These are phyloP conservation scores for Chironomus tentans DNA, from an alignment of 2,888 invertebrate species.

Conservation along the genomic window DNA sequence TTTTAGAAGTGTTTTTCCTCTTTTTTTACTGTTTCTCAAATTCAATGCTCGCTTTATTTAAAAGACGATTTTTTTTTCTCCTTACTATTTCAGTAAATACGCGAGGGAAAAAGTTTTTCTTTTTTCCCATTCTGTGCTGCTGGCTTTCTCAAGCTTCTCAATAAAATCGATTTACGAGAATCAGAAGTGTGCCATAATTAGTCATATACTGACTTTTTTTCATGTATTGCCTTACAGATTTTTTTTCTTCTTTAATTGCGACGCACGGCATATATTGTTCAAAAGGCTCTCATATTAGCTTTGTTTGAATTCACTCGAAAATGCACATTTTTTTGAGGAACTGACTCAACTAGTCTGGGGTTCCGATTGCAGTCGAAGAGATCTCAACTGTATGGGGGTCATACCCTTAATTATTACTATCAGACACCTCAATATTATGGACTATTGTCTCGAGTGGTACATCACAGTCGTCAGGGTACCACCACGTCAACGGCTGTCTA, in stretches of 20 bases:
- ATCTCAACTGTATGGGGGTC: no score
- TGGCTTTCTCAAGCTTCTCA: background rate
- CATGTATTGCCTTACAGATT: background rate
- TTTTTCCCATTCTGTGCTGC: background rate
- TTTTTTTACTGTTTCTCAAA: background rate
- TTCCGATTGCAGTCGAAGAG: no score
- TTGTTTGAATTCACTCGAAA: no score
- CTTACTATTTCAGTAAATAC: background rate
- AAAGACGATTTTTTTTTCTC: background rate
- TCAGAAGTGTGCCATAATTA: constrained; percentile 1
- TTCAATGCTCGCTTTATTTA: background rate
- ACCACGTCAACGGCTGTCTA: no score
- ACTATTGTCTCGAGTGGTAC: no score
- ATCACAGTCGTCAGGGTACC: no score
- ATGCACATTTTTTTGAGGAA: no score
- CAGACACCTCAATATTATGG: no score
- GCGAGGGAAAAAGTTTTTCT: background rate
- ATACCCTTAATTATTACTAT: no score
- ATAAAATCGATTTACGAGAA: constrained; percentile 9
- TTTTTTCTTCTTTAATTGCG: background rate
- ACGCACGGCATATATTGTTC: background rate
- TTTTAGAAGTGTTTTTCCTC: constrained; percentile 11
- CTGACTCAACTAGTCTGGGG: no score
- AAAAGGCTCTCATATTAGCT: no score
- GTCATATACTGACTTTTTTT: background rate